Percentiles rank a stretch among this genome's conserved stretches.
Conservation (phyloP, 1,140 invertebrate species). For the Procambarus virginalis region DNA sequence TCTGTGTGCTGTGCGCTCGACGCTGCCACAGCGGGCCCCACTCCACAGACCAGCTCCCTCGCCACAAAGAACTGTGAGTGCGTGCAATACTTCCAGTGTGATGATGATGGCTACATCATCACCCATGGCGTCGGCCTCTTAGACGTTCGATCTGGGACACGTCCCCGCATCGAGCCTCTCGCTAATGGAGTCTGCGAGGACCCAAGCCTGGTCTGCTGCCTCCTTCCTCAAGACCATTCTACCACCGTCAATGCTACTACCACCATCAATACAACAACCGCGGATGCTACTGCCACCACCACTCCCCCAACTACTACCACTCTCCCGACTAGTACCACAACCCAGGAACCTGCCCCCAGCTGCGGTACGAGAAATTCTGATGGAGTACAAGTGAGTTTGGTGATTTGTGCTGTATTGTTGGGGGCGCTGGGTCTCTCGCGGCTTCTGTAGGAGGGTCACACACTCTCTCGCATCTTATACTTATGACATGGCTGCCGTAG, state of each 20-base stretch:
- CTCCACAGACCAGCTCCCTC: too few relatives aligned
- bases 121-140: neutral
- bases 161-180: too few relatives aligned
- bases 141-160: neutral
- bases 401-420: neutral
- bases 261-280: neutral
- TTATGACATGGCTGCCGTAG: too few relatives aligned
- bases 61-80: neutral
- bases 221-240: neutral
- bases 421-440: neutral
- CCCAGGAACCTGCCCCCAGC: neutral
- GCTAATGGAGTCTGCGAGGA: neutral
- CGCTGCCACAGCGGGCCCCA: neutral
- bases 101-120: neutral
- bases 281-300: neutral
- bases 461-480: too few relatives aligned
- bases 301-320: neutral
- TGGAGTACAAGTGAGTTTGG: slow-evolving; percentile 14
- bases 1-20: slow-evolving; percentile 6
- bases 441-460: too few relatives aligned
- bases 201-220: neutral
- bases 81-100: neutral
- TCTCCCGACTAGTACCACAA: neutral
- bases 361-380: slow-evolving; percentile 4
- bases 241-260: too few relatives aligned